Evolutionary conservation across 1,140 invertebrate genomes (phyloP).

Genomic region (Drosophila parabipectinata): DNA sequence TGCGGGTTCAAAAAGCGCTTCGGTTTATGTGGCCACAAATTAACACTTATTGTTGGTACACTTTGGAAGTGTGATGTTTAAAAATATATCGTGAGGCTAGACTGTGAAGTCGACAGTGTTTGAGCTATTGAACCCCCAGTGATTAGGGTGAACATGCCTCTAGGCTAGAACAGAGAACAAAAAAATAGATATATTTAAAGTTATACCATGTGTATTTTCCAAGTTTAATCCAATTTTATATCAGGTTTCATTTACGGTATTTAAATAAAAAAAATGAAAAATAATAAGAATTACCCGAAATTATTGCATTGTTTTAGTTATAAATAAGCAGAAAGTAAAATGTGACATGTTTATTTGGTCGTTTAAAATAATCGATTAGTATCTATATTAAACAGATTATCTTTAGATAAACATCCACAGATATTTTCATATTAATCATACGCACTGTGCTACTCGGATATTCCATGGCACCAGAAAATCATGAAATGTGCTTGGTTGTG

Average conservation of each 20-base stretch:
- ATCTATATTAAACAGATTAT: no score
- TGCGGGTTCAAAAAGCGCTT: constrained; percentile 40
- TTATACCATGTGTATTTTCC: no score
- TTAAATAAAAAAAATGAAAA: constrained; percentile 23
- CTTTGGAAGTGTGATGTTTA: constrained; percentile 46
- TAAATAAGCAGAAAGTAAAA: no score
- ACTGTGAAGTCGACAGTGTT: constrained; percentile 18
- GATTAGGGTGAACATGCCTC: background rate
- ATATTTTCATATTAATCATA: constrained; percentile 21
- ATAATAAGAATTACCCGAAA: constrained; percentile 40
- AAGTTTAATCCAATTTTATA: no score
- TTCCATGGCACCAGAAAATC: no score
- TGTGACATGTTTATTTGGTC: no score
- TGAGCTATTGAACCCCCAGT: constrained; percentile 12
- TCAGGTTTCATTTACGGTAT: background rate
- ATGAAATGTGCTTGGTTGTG: background rate
- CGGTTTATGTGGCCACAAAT: constrained; percentile 49
- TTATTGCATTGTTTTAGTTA: constrained; percentile 37
- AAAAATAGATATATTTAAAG: background rate
- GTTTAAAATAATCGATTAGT: no score
- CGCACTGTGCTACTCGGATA: constrained; percentile 37
- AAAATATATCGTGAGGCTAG: constrained; percentile 22
- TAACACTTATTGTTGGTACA: constrained; percentile 41
- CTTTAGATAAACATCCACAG: no score
- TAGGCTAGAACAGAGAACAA: background rate